Evolutionary conservation across 1,140 invertebrate genomes (phyloP), one percentile per base, ranked within the genome.

Genomic region (Aphelenchoides fujianensis): DNA sequence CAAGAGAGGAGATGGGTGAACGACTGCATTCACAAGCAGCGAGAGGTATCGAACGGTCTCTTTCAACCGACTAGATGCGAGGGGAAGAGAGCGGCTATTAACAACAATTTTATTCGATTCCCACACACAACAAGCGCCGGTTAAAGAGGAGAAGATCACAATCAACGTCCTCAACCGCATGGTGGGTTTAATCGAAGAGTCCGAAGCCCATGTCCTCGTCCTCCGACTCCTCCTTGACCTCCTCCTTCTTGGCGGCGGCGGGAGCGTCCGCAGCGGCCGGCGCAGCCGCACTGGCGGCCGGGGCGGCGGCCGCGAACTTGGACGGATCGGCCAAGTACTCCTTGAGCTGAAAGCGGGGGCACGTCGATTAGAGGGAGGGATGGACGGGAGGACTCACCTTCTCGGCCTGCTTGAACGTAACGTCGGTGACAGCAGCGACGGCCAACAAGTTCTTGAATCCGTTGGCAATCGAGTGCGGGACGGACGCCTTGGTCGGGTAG

Each of bases 361-460:
- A 52, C 12, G 16, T 32, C 23, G 23, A 12, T 19, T 31, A 27
- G 12, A 74, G 75, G 37, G 7, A 0, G 32, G 57, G 16, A 69
- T n/a, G 61, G 48, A 34, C 23, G 37, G 9, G 12, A 16, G 27
- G 23, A 35, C 9, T 19, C 86, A 98, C 91, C 84, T 91, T 94
- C 64, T 90, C 88, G 57, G 95, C 96, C 87, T 97, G 91, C 84
- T 92, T 90, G 88, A 99, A 98, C 74, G 92, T 90, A 72, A 97
- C 89, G 54, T 98, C 94, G 71, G 96, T 97, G 77, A 90, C 92
- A 63, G 93, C 93, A 84, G 95, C 95, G 85, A 99, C 88, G 74
- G 95, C 94, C 87, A 99, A 89, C 79, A 98, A 87, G 86, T 95
- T 97, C 89, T 97, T 98, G 89, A 98, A 95, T 67, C 94, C 96